A percentile compares a stretch with the other conserved stretches of the same genome.
Evolutionary conservation across 2,888 invertebrate genomes (phyloP).

Genomic region (Cyaniris semiargus): DNA sequence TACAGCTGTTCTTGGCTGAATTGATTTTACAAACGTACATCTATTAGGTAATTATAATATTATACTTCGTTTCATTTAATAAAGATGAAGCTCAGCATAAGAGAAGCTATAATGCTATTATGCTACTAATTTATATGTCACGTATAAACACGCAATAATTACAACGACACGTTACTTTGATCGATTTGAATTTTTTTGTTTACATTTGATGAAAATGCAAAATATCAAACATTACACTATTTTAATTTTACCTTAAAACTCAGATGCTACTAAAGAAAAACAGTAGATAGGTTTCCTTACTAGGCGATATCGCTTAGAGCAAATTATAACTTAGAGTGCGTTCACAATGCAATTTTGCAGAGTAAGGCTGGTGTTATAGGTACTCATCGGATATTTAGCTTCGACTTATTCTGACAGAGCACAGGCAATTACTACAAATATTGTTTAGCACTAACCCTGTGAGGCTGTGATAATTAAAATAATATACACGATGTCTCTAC

Average conservation of each 20-base stretch:
- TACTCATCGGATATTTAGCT: background rate
- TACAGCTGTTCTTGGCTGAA: too few species aligned
- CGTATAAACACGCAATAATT: too few species aligned
- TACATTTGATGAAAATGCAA: too few species aligned
- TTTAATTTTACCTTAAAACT: background rate
- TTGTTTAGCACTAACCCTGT: background rate
- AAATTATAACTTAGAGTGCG: background rate
- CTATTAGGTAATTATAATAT: too few species aligned
- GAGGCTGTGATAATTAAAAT: background rate
- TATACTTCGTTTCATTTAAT: too few species aligned
- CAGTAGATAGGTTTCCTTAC: background rate
- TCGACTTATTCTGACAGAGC: background rate
- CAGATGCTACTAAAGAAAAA: background rate
- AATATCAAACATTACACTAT: background rate
- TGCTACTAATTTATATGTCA: too few species aligned
- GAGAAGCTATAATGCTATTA: too few species aligned
- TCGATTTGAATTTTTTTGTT: too few species aligned
- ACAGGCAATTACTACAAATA: background rate
- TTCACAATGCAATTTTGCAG: background rate
- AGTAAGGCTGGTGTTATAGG: background rate
- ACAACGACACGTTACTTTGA: too few species aligned
- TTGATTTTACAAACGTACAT: too few species aligned
- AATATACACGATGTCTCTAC: background rate
- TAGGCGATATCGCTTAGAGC: background rate
- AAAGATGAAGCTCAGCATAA: too few species aligned